Conservation (phyloP, 2,797 vertebrate genomes). For the Sphenopsis melanotis region DNA sequence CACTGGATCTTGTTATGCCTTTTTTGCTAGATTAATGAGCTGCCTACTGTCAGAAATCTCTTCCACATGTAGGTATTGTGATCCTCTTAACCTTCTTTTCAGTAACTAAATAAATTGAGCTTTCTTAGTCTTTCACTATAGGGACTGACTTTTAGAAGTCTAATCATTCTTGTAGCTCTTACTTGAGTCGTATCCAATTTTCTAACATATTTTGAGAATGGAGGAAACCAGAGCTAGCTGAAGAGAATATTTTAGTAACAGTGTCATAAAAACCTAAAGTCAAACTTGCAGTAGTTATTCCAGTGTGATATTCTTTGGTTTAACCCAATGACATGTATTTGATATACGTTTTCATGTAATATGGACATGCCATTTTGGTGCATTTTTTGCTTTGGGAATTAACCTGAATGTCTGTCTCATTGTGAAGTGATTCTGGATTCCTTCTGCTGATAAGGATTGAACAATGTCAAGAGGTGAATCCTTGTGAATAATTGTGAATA, state of each 20-base stretch:
- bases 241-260: not conserved
- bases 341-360: not conserved
- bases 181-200: constrained; percentile 22
- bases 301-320: not conserved
- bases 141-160: constrained; percentile 57
- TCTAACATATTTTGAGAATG: constrained; percentile 2
- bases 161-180: constrained; percentile 45
- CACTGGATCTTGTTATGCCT: constrained; percentile 47
- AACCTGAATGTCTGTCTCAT: not conserved
- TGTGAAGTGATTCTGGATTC: not conserved
- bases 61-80: constrained; percentile 62
- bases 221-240: not conserved
- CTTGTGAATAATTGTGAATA: not conserved
- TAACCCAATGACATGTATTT: not conserved
- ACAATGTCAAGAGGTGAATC: not conserved
- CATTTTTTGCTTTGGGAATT: not conserved
- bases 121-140: constrained; percentile 46
- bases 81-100: constrained; percentile 65
- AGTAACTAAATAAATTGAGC: constrained; percentile 62
- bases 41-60: constrained; percentile 68
- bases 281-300: not conserved
- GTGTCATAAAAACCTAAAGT: not conserved
- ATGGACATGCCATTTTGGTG: not conserved
- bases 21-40: constrained; percentile 64
- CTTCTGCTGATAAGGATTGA: not conserved